A percentile compares a stretch with the other conserved stretches of the same genome.
These are phyloP conservation scores for Deroptyus accipitrinus DNA, from an alignment of 2,113 vertebrate species.

Conservation along the genomic window DNA sequence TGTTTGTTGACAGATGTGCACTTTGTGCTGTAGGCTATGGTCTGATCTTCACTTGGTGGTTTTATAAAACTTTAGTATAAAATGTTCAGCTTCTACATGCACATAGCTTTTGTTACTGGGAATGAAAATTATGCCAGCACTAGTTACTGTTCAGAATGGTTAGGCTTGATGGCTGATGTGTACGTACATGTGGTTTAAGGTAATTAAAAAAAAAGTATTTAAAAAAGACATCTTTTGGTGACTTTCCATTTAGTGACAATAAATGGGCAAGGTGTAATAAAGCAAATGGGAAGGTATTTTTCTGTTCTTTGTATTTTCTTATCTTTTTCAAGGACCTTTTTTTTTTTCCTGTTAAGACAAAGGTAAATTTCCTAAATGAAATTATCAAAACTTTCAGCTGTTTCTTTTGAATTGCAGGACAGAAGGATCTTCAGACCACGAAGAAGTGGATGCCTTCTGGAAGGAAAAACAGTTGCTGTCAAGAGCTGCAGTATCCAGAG, in stretches of 20 bases:
- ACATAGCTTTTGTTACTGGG: neutral
- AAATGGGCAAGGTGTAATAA: neutral
- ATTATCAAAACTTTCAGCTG: neutral
- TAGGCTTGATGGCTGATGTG: neutral
- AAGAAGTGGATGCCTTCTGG: neutral
- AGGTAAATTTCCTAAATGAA: neutral
- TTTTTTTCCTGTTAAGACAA: neutral
- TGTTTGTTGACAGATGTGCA: neutral
- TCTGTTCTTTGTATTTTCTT: neutral
- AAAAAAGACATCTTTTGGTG: neutral
- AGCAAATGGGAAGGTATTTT: neutral
- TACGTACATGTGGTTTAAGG: neutral
- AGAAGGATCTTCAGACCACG: neutral
- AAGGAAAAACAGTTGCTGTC: constrained; percentile 28
- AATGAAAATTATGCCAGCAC: neutral
- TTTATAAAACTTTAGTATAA: neutral
- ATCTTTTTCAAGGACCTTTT: neutral
- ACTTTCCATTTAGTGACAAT: neutral
- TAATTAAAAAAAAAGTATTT: neutral
- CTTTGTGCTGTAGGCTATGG: neutral
- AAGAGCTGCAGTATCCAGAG: constrained; percentile 61
- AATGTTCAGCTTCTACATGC: neutral
- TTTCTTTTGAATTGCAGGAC: constrained; percentile 30
- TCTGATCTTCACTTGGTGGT: neutral
- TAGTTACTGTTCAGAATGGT: neutral